phyloP scores from a whole-genome alignment of 2,113 vertebrate genomes.

The Neogale vison region DNA sequence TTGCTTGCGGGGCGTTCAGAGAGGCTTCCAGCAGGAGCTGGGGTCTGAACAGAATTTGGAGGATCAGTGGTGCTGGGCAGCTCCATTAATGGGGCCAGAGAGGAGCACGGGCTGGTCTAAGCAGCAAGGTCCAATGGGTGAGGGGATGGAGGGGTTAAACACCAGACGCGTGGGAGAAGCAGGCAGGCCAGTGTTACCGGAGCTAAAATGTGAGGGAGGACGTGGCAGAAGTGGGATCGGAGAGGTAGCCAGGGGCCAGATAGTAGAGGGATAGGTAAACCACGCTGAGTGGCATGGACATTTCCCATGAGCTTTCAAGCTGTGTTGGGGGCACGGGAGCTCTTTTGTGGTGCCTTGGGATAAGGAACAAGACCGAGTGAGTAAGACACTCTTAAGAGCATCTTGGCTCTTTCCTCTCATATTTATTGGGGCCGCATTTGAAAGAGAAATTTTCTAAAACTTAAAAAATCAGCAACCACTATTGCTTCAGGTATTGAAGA shows the following conservation, averaged over 20 bases:
- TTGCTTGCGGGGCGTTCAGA: not conserved
- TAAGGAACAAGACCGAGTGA: not conserved
- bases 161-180: not conserved
- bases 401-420: not conserved
- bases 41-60: not conserved
- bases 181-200: not conserved
- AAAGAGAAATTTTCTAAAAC: conserved; percentile 12
- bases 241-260: not conserved
- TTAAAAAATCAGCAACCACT: not conserved
- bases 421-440: not conserved
- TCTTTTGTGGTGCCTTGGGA: not conserved
- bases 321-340: not conserved
- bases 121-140: too few relatives aligned
- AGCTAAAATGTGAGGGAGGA: not conserved
- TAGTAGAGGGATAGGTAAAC: not conserved
- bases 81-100: not conserved
- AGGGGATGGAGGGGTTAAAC: too few relatives aligned
- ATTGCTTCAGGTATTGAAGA: not conserved
- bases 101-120: not conserved
- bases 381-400: fast-evolving
- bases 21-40: not conserved
- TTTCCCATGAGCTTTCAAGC: not conserved
- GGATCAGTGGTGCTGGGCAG: not conserved
- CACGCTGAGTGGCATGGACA: too few relatives aligned
- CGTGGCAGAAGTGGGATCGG: not conserved